Percentiles rank a stretch among this genome's conserved stretches.
Conservation (phyloP, 2,113 vertebrate species). For the Callionymus lyra region DNA sequence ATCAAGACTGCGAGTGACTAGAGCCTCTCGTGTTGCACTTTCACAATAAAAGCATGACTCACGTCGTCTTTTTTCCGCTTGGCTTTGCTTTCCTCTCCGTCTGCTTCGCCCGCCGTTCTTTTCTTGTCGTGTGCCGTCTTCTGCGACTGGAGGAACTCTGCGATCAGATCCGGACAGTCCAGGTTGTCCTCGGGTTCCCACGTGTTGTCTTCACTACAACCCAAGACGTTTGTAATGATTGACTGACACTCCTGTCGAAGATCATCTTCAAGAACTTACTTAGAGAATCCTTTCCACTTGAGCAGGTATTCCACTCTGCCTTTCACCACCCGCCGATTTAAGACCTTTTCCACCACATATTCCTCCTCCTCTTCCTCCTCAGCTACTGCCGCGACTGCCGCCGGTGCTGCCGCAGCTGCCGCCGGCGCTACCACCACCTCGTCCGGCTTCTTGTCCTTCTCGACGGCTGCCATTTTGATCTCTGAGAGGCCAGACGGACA, state of each 20-base stretch:
- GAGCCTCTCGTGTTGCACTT: no score
- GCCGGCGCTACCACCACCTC: slow-evolving; percentile 67
- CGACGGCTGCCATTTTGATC: slow-evolving; percentile 71
- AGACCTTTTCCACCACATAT: slow-evolving; percentile 94
- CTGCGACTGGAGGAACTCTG: slow-evolving; percentile 90
- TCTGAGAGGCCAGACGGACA: slow-evolving; percentile 32
- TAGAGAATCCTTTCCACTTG: slow-evolving; percentile 95
- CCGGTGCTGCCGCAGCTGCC: no score
- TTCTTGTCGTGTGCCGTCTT: slow-evolving; percentile 84
- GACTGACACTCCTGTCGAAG: no score
- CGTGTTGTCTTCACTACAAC: slow-evolving; percentile 89
- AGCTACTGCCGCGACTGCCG: slow-evolving; percentile 51
- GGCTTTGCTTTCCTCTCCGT: slow-evolving; percentile 84
- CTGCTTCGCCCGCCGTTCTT: slow-evolving; percentile 80
- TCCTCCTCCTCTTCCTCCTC: slow-evolving; percentile 95
- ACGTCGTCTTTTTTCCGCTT: slow-evolving; percentile 98
- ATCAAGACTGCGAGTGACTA: no score
- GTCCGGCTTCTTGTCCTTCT: slow-evolving; percentile 94
- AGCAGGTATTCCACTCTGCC: slow-evolving; percentile 93
- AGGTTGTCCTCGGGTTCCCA: slow-evolving; percentile 98
- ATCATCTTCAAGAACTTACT: slow-evolving; percentile 65
- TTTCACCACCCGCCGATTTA: slow-evolving; percentile 89
- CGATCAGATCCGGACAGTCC: slow-evolving; percentile 93
- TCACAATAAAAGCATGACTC: slow-evolving; percentile 18
- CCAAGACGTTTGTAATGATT: neutral